Conservation (phyloP, 37 sponge, comb jelly and placozoan genomes). For the Spongia lamella region DNA sequence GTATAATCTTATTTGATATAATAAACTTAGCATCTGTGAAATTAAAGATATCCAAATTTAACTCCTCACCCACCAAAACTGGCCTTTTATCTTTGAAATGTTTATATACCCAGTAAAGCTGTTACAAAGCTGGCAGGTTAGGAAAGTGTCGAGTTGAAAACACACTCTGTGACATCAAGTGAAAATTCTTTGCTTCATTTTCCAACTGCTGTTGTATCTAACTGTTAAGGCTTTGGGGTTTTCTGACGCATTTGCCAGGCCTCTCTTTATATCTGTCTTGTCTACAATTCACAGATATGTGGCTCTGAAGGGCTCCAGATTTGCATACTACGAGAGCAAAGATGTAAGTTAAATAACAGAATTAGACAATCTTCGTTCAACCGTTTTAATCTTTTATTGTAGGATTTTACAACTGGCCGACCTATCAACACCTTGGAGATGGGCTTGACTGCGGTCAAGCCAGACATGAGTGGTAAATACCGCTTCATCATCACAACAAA, state of each 20-base stretch:
- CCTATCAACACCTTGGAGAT: conserved; percentile 83
- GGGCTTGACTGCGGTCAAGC: conserved; percentile 63
- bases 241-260: not conserved
- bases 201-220: no score
- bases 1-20: no score
- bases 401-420: conserved; percentile 59
- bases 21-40: no score
- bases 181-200: no score
- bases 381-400: not conserved
- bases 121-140: no score
- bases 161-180: no score
- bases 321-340: conserved; percentile 74
- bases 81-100: no score
- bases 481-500: conserved; percentile 72
- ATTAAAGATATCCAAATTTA: no score
- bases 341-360: conserved; percentile 31
- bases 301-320: conserved; percentile 78
- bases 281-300: conserved; percentile 58
- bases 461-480: conserved; percentile 41
- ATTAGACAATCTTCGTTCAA: not conserved
- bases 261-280: not conserved
- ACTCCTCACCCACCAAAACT: no score
- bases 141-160: no score
- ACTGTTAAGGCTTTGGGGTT: no score
- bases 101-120: no score